Evolutionary conservation across 1,140 invertebrate genomes (phyloP), one percentile per base, ranked within the genome.

Genomic region (Aradophagus sp.): DNA sequence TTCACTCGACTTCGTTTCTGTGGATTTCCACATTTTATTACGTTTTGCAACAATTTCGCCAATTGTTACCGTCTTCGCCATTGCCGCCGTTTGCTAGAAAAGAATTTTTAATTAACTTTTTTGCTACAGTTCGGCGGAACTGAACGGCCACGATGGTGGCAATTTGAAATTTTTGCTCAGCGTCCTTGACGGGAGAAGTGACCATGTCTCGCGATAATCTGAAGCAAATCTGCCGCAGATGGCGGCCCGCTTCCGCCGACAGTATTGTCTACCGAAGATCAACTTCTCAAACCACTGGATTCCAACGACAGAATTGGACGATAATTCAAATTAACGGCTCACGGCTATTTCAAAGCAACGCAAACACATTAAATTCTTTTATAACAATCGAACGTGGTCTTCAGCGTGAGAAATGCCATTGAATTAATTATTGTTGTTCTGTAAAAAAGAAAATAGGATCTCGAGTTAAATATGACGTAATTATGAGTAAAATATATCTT

Each of bases 151-250:
- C 31, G 44, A 55, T 61, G 14, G n/a, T 34, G 23, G 34, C 65
- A 68, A 59, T 59, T 53, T 59, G 35, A 61, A 39, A 61, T 68
- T 39, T 61, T 66, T 44, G 62, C 26, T 31, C 52, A 15, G 8
- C 34, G 55, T 53, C 55, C 65, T 61, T 68, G 65, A 52, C 53
- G 47, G n/a, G 48, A 55, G 65, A 67, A 61, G 65, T 55, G 56
- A 68, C 65, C 41, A 36, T 38, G 56, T 48, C 41, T 68, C 48
- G 47, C 14, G 48, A 68, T 68, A 68, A 68, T 68, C 55, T 68
- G 34, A 61, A 48, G 55, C 35, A 68, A 68, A 61, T 68, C 55
- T 48, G 48, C 14, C 42, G 65, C 41, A 68, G 65, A 68, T 68
- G 56, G 38, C 48, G 55, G 29, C n/a, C 65, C 48, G 65, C 48